Evolutionary conservation across 2,888 invertebrate species (phyloP), one percentile per base, ranked within the genome.

Genomic region (Dioctria linearis): DNA sequence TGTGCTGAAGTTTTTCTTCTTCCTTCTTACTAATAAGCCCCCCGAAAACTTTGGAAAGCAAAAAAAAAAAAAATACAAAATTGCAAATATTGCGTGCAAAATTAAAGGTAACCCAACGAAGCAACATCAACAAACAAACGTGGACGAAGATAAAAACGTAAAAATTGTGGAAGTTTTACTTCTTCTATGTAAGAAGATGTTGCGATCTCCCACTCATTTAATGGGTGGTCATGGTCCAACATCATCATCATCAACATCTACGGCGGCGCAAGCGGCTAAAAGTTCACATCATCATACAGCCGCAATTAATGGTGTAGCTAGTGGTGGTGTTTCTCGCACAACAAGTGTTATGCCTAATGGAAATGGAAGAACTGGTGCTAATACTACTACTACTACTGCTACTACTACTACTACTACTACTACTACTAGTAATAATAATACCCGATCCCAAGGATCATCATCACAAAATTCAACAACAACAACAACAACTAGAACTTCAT

Each of bases 401-500:
- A 25, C 25, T 25, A 25, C 25, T 25, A 25, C 0, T 25, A 25
- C 25, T 25, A 25, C 25, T 25, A 25, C 25, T 25, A 25, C 25
- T 25, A 25, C 25, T 25, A 25, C 25, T 25, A 25, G 25, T 25
- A 25, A 25, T 25, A 69, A 49, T 69, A 75, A 75, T 75, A 61
- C 57, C 13, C 63, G 76, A 46, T 63, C 63, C 39, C 63, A 49
- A 65, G 49, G 83, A 84, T 67, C 75, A 75, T 39, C 82, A 79
- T 49, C 80, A 67, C 73, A 73, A 42, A 73, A 59, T 59, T 54
- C 84, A 81, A 86, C 90, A 86, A 89, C 89, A 86, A 89, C 89
- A 86, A 89, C 89, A 83, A 89, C 90, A 86, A 90, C 92, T 84
- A 90, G 93, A 83, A 91, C 92, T 83, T 93, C 93, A 83, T 90